Conservation (phyloP, 2,888 invertebrate genomes). For the Xylota segnis region DNA sequence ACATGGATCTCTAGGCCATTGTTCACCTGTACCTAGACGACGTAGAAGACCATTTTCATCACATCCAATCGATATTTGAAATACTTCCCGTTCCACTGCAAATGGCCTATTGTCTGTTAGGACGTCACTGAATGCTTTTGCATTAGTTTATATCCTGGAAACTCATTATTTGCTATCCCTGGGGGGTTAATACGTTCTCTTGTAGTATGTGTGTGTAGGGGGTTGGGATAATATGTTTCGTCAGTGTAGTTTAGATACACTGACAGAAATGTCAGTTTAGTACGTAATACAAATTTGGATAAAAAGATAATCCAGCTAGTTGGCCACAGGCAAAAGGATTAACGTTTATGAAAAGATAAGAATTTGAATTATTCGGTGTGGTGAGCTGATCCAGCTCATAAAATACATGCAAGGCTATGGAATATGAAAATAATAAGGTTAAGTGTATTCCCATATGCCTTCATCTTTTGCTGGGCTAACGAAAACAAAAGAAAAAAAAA, state of each 20-base stretch:
- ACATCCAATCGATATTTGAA: constrained; percentile 32
- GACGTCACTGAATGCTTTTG: neutral
- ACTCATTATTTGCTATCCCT: constrained; percentile 26
- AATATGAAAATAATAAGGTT: constrained; percentile 1
- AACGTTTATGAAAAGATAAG: neutral
- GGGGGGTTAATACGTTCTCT: neutral
- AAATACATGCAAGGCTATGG: neutral
- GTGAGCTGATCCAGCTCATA: neutral
- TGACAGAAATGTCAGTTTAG: neutral
- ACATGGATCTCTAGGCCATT: neutral
- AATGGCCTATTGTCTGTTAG: constrained; percentile 21
- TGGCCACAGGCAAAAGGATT: constrained; percentile 18
- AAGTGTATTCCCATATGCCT: neutral
- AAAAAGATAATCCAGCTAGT: constrained; percentile 1
- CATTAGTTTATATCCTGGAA: constrained; percentile 18
- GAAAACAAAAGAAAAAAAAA: neutral
- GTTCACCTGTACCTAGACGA: neutral
- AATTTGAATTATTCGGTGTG: constrained; percentile 1
- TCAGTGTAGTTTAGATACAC: neutral
- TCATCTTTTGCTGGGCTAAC: neutral
- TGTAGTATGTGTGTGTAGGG: neutral
- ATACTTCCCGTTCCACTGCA: neutral
- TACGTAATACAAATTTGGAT: neutral
- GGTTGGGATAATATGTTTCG: neutral
- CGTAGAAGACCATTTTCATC: constrained; percentile 15